These are phyloP conservation scores for Tetranychus truncatus DNA, from an alignment of 2,888 invertebrate genomes.

Conservation along the genomic window DNA sequence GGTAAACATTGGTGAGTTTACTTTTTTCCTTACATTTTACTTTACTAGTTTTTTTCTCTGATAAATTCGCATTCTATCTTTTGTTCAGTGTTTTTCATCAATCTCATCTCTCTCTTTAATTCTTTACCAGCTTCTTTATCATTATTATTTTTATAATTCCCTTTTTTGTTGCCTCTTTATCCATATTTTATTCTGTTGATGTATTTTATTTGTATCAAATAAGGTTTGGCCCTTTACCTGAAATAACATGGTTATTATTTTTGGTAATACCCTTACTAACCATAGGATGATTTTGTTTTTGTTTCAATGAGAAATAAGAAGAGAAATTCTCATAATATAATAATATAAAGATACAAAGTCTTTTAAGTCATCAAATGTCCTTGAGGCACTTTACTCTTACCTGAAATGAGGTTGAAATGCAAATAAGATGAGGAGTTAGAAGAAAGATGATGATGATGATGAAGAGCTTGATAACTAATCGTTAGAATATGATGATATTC, in stretches of 20 bases:
- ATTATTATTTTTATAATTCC: not conserved
- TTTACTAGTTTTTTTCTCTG: too few species aligned
- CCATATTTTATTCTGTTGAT: not conserved
- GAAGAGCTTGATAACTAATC: not conserved
- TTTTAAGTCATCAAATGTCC: not conserved
- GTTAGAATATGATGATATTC: not conserved
- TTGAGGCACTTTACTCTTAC: not conserved
- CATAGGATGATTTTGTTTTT: not conserved
- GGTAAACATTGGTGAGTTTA: too few species aligned
- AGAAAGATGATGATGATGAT: not conserved
- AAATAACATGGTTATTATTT: not conserved
- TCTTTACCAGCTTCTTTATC: too few species aligned
- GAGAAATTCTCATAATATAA: not conserved
- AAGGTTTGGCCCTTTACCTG: slow-evolving; percentile 1
- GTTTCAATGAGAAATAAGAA: not conserved
- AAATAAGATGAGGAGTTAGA: not conserved
- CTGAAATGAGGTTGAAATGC: not conserved
- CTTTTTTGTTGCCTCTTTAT: not conserved
- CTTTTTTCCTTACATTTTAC: too few species aligned
- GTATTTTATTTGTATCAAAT: not conserved
- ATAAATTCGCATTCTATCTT: too few species aligned
- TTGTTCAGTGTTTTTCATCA: not conserved
- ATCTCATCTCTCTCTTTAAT: not conserved
- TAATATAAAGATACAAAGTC: not conserved
- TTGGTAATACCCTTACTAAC: not conserved